A percentile compares a stretch with the other conserved stretches of the same genome.
phyloP scores from a whole-genome alignment of 2,888 invertebrate genomes.

The Kuschelorhynchus macadamiae region DNA sequence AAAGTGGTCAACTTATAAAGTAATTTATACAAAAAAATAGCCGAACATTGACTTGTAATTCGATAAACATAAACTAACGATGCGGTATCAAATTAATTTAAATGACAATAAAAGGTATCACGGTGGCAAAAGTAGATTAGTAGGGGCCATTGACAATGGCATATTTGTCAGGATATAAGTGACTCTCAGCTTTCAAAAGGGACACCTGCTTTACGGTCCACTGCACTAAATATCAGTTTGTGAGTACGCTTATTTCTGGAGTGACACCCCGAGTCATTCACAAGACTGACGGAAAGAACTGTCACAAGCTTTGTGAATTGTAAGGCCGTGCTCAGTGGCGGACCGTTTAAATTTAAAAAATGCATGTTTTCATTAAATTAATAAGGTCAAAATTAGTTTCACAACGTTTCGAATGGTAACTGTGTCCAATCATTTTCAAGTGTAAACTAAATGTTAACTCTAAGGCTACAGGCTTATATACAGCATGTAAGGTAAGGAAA shows the following conservation, averaged over 20 bases:
- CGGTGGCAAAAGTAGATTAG: slow-evolving; percentile 55
- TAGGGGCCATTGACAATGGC: slow-evolving; percentile 62
- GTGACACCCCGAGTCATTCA: slow-evolving; percentile 63
- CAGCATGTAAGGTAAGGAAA: no score
- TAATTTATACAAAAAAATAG: neutral
- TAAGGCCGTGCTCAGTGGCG: slow-evolving; percentile 42
- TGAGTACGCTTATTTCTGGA: slow-evolving; percentile 65
- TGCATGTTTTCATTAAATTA: no score
- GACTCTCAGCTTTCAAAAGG: slow-evolving; percentile 60
- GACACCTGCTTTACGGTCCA: slow-evolving; percentile 68
- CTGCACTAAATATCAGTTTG: slow-evolving; percentile 68
- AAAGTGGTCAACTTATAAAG: no score
- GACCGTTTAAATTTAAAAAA: neutral
- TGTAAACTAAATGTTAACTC: no score
- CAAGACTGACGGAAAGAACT: slow-evolving; percentile 49
- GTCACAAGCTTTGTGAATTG: slow-evolving; percentile 46
- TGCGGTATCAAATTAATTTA: slow-evolving; percentile 53
- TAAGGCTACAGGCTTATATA: no score
- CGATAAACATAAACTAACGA: slow-evolving; percentile 44
- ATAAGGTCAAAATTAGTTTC: no score
- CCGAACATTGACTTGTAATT: slow-evolving; percentile 37
- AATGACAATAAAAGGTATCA: slow-evolving; percentile 55
- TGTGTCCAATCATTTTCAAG: no score
- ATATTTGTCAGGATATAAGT: slow-evolving; percentile 66
- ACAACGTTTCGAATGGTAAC: no score